phyloP scores from a whole-genome alignment of 2,888 invertebrate species.

The Allacma fusca region DNA sequence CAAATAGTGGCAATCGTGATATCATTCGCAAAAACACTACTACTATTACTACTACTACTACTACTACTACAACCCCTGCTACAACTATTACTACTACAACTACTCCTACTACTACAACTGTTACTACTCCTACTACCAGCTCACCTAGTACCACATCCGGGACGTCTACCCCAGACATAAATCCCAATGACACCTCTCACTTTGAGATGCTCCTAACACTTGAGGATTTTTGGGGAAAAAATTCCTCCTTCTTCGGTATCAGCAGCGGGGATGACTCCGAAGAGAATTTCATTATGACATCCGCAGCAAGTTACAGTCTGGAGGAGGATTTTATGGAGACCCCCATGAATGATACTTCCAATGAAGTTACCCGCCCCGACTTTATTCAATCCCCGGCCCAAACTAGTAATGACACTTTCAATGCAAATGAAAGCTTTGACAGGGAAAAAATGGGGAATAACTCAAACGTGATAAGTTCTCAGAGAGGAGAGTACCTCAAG shows the following conservation, averaged over 20 bases:
- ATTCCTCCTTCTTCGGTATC: too few relatives aligned
- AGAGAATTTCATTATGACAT: too few relatives aligned
- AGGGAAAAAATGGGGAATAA: slow-evolving; percentile 18
- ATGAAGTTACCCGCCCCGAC: too few relatives aligned
- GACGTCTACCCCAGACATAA: not conserved
- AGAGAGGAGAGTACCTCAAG: slow-evolving; percentile 72
- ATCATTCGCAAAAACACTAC: not conserved
- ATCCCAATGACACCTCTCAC: not conserved
- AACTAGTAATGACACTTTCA: not conserved
- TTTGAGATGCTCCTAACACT: too few relatives aligned
- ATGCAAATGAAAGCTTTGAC: slow-evolving; percentile 31
- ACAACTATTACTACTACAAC: not conserved
- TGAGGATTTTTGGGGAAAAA: too few relatives aligned
- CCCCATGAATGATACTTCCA: too few relatives aligned
- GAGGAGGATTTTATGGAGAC: too few relatives aligned
- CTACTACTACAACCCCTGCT: not conserved
- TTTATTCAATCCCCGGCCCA: not conserved
- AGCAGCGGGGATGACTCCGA: too few relatives aligned
- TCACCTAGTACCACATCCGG: not conserved
- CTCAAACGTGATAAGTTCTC: not conserved
- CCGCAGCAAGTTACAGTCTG: too few relatives aligned
- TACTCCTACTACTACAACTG: not conserved
- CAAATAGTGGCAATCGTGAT: slow-evolving; percentile 22
- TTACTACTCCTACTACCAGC: not conserved
- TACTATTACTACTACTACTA: not conserved